Conservation (phyloP, 2,888 invertebrate genomes). For the Parnassius apollo region DNA sequence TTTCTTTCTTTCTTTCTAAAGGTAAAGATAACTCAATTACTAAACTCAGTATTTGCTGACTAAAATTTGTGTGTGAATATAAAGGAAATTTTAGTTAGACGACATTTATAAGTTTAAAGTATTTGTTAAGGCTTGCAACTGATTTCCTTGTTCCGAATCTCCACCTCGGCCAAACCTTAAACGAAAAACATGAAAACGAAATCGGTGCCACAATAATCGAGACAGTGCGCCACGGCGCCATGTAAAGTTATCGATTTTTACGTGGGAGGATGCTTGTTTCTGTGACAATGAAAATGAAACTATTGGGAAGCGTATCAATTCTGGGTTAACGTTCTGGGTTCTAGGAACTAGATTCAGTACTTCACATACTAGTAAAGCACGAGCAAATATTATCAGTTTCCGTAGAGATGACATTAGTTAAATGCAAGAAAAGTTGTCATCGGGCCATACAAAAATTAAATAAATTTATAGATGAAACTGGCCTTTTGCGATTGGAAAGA, state of each 20-base stretch:
- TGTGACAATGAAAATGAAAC: background rate
- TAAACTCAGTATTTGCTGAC: constrained; percentile 2
- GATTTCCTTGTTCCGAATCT: too few species aligned
- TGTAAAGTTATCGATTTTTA: too few species aligned
- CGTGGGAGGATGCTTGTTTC: too few species aligned
- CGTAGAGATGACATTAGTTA: background rate
- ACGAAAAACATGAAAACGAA: too few species aligned
- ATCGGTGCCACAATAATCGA: too few species aligned
- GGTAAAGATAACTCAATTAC: constrained; percentile 12
- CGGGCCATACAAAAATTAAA: background rate
- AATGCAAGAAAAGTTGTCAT: background rate
- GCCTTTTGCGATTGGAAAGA: background rate
- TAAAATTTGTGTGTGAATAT: background rate
- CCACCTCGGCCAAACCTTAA: too few species aligned
- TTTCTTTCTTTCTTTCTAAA: background rate
- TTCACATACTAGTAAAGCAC: background rate
- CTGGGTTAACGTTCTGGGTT: background rate
- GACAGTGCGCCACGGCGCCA: too few species aligned
- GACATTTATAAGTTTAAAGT: too few species aligned
- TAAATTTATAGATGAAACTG: background rate
- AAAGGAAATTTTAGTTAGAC: too few species aligned
- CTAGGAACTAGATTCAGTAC: background rate
- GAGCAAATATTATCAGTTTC: background rate
- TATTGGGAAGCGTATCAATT: background rate
- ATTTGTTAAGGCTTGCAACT: too few species aligned